Conservation (phyloP, 37 sponge, comb jelly and placozoan species). For the Ephydatia muelleri region DNA sequence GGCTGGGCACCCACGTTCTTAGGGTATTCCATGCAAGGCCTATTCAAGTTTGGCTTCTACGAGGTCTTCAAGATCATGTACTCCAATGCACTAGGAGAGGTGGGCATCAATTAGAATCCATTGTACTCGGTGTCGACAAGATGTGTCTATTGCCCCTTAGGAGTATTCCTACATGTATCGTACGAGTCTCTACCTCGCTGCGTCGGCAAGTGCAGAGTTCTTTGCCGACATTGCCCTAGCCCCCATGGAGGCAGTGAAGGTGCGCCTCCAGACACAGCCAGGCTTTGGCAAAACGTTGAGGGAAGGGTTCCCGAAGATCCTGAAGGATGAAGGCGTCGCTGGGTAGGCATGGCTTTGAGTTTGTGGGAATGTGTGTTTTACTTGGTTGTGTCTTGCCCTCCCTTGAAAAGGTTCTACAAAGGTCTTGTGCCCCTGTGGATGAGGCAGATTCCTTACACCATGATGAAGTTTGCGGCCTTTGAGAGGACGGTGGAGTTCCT, state of each 20-base stretch:
- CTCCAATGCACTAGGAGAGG: slow-evolving; percentile 91
- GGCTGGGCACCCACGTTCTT: slow-evolving; percentile 99
- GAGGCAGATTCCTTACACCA: slow-evolving; percentile 99
- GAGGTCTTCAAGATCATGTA: slow-evolving; percentile 97
- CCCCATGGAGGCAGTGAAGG: slow-evolving; percentile 99
- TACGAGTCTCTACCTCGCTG: slow-evolving; percentile 96
- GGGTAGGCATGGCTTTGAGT: slow-evolving; percentile 60
- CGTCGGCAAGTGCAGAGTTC: slow-evolving; percentile 98
- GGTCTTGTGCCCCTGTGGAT: slow-evolving; percentile 96
- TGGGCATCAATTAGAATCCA: slow-evolving; percentile 7
- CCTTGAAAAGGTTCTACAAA: slow-evolving; percentile 85
- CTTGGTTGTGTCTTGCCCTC: not conserved
- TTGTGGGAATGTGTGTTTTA: no score
- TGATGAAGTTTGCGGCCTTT: slow-evolving; percentile 99
- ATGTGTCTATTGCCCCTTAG: slow-evolving; percentile 27
- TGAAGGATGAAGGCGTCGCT: slow-evolving; percentile 78
- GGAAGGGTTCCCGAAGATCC: slow-evolving; percentile 90
- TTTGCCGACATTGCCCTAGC: slow-evolving; percentile 99
- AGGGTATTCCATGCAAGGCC: slow-evolving; percentile 98
- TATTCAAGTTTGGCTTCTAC: slow-evolving; percentile 98
- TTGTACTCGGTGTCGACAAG: not conserved
- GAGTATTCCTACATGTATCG: slow-evolving; percentile 87
- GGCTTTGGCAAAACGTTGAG: slow-evolving; percentile 94
- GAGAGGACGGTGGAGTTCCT: slow-evolving; percentile 97
- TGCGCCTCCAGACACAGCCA: slow-evolving; percentile 95